phyloP scores from a whole-genome alignment of 1,140 invertebrate genomes.

The Lamellibrachia luymesi region DNA sequence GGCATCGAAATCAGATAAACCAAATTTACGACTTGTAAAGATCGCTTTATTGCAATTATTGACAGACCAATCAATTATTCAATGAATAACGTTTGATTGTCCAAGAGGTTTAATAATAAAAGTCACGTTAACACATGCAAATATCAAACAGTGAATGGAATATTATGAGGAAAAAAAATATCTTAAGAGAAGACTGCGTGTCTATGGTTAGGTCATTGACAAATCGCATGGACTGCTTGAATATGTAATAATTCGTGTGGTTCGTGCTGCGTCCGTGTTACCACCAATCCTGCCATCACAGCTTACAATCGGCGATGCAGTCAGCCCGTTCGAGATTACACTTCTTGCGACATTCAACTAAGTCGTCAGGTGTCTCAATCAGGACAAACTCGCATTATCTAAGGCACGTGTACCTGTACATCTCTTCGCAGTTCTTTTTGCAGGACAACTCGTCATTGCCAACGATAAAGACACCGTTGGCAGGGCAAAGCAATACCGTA shows the following conservation, averaged over 20 bases:
- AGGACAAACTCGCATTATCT: neutral
- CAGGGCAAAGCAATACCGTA: neutral
- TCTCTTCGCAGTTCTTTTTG: neutral
- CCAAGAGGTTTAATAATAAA: neutral
- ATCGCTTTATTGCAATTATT: no score
- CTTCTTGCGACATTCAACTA: neutral
- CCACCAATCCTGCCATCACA: neutral
- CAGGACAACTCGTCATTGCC: neutral
- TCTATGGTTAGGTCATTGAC: neutral
- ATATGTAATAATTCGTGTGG: neutral
- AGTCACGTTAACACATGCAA: neutral
- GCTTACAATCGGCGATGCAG: neutral
- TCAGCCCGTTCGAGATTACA: neutral
- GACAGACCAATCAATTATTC: no score
- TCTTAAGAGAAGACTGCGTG: neutral
- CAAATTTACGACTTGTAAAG: no score
- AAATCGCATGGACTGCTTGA: neutral
- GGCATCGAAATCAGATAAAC: no score
- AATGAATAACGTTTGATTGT: neutral
- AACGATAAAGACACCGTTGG: neutral
- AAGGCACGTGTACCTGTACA: neutral
- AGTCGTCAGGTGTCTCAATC: neutral
- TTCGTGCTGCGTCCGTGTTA: neutral
- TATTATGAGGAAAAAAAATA: neutral
- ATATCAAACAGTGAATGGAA: neutral